Evolutionary conservation across 2,113 vertebrate species (phyloP).

Genomic region (Rhea americana): DNA sequence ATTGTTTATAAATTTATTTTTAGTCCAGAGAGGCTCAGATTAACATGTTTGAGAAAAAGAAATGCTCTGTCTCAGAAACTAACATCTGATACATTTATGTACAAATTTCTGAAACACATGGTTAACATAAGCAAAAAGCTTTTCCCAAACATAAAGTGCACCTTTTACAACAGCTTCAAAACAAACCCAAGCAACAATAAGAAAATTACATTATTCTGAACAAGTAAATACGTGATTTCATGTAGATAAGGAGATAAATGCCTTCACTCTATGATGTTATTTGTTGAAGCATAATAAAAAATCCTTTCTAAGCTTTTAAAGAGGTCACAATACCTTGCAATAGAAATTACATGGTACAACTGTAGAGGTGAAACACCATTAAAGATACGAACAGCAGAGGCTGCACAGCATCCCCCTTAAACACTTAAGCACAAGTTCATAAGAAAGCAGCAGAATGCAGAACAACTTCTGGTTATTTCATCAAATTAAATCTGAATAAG

Average conservation of each 20-base stretch:
- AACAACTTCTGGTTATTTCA: neutral
- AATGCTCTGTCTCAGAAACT: neutral
- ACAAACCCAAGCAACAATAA: neutral
- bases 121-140: neutral
- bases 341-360: neutral
- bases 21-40: neutral
- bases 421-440: accelerated
- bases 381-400: neutral
- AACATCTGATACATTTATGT: neutral
- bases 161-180: conserved; percentile 13
- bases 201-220: neutral
- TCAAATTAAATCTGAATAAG: neutral
- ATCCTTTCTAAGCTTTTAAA: neutral
- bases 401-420: neutral
- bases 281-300: neutral
- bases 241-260: neutral
- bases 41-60: neutral
- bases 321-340: neutral
- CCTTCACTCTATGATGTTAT: neutral
- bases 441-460: neutral
- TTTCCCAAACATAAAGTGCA: conserved; percentile 47
- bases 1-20: neutral
- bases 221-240: neutral
- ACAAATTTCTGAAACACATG: neutral
- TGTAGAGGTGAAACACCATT: neutral